Evolutionary conservation across 2,888 invertebrate genomes (phyloP).

Genomic region (Platerodrilus igneus): DNA sequence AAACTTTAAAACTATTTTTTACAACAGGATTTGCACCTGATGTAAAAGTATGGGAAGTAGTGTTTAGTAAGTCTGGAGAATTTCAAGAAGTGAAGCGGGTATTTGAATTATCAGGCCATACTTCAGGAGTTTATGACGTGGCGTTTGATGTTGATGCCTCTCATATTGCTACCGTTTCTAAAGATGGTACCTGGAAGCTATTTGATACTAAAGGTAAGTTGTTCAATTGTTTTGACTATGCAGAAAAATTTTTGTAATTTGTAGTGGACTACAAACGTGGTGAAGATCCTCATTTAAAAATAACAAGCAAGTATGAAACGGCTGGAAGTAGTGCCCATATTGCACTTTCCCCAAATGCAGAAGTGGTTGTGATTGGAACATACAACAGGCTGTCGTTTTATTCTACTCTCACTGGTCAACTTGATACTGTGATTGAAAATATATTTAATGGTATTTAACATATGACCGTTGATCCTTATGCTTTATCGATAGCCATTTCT

Average conservation of each 20-base stretch:
- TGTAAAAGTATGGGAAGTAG: constrained; percentile 77
- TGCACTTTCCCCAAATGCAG: constrained; percentile 74
- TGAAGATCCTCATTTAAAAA: constrained; percentile 69
- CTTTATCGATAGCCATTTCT: background rate
- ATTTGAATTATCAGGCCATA: constrained; percentile 77
- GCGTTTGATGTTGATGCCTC: constrained; percentile 79
- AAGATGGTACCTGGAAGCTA: constrained; percentile 82
- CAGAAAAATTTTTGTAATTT: constrained; percentile 37
- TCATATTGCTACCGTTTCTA: constrained; percentile 77
- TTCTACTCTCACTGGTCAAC: constrained; percentile 60
- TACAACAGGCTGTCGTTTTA: constrained; percentile 64
- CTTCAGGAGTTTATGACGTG: constrained; percentile 74
- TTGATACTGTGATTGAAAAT: constrained; percentile 64
- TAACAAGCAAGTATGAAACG: constrained; percentile 60
- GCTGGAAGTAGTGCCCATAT: constrained; percentile 55
- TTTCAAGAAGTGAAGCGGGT: constrained; percentile 72
- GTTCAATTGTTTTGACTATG: background rate
- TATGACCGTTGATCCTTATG: background rate
- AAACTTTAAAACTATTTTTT: background rate
- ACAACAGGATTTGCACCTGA: constrained; percentile 57
- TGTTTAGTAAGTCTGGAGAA: constrained; percentile 66
- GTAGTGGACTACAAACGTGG: constrained; percentile 75
- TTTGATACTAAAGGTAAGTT: constrained; percentile 77
- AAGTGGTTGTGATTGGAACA: constrained; percentile 68
- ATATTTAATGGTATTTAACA: constrained; percentile 53